Percentiles rank a stretch among this genome's conserved stretches.
Conservation (phyloP, 2,888 invertebrate species). For the Micropterix aruncella region DNA sequence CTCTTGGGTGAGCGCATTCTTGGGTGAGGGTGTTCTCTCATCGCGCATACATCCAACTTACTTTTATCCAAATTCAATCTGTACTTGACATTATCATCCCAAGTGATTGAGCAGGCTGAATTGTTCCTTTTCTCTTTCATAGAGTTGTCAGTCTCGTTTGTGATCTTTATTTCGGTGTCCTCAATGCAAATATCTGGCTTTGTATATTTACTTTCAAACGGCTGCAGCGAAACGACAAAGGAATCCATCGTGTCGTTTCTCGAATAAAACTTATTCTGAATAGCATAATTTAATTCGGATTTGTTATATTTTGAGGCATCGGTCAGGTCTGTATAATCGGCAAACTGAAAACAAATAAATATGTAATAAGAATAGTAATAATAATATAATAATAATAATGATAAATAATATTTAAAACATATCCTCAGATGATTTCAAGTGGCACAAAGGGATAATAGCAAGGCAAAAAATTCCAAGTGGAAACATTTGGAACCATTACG, state of each 20-base stretch:
- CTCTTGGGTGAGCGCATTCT: constrained; percentile 4
- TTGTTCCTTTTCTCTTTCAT: constrained; percentile 23
- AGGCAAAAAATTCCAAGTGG: too few relatives aligned
- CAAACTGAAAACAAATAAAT: too few relatives aligned
- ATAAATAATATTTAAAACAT: too few relatives aligned
- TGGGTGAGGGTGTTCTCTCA: neutral
- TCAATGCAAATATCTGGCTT: constrained; percentile 1
- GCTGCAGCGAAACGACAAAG: neutral
- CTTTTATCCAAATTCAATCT: neutral
- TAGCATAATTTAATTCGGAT: constrained; percentile 13
- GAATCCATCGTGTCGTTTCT: constrained; percentile 1
- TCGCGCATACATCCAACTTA: constrained; percentile 1
- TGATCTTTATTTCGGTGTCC: neutral
- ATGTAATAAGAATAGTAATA: too few relatives aligned
- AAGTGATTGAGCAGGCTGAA: constrained; percentile 34
- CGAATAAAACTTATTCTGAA: constrained; percentile 16
- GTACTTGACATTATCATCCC: constrained; percentile 24
- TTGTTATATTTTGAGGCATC: constrained; percentile 9
- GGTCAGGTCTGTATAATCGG: constrained; percentile 13
- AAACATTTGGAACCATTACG: too few relatives aligned
- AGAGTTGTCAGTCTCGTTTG: constrained; percentile 1
- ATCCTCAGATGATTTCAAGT: too few relatives aligned
- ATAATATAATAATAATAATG: too few relatives aligned
- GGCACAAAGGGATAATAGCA: too few relatives aligned
- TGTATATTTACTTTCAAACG: neutral